Conservation (phyloP, 2,113 vertebrate species). For the Tretioscincus oriximinensis region DNA sequence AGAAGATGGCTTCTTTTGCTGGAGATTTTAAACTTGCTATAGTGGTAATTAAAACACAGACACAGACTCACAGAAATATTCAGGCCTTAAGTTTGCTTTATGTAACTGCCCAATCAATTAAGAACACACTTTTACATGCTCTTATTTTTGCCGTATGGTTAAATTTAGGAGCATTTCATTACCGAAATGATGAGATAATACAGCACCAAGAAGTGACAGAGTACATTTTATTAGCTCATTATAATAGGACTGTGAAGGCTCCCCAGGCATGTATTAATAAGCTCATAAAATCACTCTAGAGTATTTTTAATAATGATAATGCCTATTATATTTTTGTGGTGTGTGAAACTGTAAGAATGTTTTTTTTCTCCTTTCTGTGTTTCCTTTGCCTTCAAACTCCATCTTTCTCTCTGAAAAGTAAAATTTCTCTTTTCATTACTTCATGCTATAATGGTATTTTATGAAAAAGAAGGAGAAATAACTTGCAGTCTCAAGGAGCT, state of each 20-base stretch:
- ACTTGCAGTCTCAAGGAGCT: neutral
- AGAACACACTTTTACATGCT: constrained; percentile 7
- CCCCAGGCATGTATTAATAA: constrained; percentile 46
- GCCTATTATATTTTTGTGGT: constrained; percentile 17
- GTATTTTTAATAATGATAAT: constrained; percentile 15
- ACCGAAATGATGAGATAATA: constrained; percentile 22
- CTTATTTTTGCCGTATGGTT: constrained; percentile 22
- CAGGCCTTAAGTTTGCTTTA: neutral
- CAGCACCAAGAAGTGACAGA: constrained; percentile 41
- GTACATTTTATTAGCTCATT: constrained; percentile 49
- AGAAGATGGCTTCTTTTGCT: neutral
- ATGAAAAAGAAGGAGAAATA: neutral
- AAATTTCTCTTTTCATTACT: neutral
- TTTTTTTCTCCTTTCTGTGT: neutral
- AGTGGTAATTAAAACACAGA: neutral
- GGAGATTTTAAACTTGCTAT: constrained; percentile 1
- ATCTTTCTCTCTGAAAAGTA: rapidly evolving
- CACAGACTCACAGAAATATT: neutral
- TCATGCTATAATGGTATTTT: neutral
- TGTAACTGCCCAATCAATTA: constrained; percentile 14
- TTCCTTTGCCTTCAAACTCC: constrained; percentile 8
- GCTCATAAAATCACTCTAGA: constrained; percentile 23
- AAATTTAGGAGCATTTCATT: constrained; percentile 54
- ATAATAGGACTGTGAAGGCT: constrained; percentile 33
- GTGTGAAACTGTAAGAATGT: neutral